These are phyloP conservation scores for Eidolon helvum DNA, from an alignment of 2,113 vertebrate species.

Conservation along the genomic window DNA sequence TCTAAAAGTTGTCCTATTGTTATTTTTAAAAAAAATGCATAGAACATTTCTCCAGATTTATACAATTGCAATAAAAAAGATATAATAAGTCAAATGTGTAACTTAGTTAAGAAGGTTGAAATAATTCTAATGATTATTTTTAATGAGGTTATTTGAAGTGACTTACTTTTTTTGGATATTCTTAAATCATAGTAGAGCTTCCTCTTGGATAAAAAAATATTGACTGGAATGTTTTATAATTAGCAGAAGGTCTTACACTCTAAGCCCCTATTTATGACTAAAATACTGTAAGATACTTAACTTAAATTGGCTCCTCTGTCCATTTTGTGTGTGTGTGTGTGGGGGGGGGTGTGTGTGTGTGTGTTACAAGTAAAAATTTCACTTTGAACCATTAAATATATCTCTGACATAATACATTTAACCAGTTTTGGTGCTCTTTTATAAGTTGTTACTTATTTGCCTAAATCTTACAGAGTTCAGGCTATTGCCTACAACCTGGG, in stretches of 20 bases:
- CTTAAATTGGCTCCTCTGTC: not conserved
- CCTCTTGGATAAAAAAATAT: not conserved
- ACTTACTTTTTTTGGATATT: not conserved
- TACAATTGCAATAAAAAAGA: not conserved
- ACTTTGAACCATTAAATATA: not conserved
- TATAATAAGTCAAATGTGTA: not conserved
- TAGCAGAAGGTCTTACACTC: not conserved
- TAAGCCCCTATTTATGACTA: constrained; percentile 11
- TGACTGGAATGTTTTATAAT: not conserved
- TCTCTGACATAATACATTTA: not conserved
- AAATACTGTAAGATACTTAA: not conserved
- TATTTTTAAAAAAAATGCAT: constrained; percentile 27
- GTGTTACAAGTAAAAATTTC: constrained; percentile 3
- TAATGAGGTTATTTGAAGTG: not conserved
- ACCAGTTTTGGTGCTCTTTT: not conserved
- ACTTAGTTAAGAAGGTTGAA: not conserved
- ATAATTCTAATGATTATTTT: constrained; percentile 11
- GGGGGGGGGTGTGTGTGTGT: not conserved
- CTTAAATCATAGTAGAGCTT: not conserved
- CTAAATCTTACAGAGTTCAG: not conserved
- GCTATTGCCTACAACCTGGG: not conserved
- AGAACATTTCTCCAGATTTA: not conserved
- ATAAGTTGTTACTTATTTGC: not conserved
- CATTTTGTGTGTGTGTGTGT: not conserved
- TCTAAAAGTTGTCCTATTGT: not conserved